Base-by-base conservation (phyloP, 2,113 vertebrate genomes). In the Sinocyclocheilus grahami region DNA sequence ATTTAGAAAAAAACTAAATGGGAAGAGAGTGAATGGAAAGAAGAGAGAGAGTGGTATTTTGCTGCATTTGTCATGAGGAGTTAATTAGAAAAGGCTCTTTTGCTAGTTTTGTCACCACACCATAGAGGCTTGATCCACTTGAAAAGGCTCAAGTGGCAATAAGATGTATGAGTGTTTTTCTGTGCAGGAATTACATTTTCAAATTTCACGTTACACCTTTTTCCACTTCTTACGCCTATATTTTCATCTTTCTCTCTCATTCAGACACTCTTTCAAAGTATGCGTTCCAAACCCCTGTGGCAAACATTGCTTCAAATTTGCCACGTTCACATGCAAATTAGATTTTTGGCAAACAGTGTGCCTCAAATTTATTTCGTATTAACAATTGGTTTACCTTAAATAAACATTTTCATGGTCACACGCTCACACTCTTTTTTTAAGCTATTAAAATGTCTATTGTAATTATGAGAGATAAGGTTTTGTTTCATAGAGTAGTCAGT, bases 11-110 rank as follows among this genome's bases (percentile, higher is more conserved):
- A 72, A 48, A 46, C 2, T 33, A 33, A 46, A 72, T 72, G 37
- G 20, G 20, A 12, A 42, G 20, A 39, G 18, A 39, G 69, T n/a
- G 37, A 72, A 72, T n/a, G 8, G 60, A 83, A 88, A 86, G 69
- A n/a, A 72, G 30, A 22, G 72, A 51, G 79, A 51, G 4, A 42
- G 22, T 4, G 53, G 37, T 51, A 72, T 53, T 55, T 84, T 53
- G 77, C 86, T 82, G 75, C 65, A 42, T 75, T 78, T 83, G 78
- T 27, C 27, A 62, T 20, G 42, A 75, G 69, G 62, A 88, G 78
- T 83, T 87, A 75, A 85, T 67, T 55, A 71, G n/a, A 55, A 78
- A 85, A 82, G 22, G 14, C 55, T 55, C 60, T 30, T 51, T 37
- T 55, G 71, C 86, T 85, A 71, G 74, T 65, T 76, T 39, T 58